Evolutionary conservation across 1,140 invertebrate species (phyloP).

Genomic region (Zophobas atratus): DNA sequence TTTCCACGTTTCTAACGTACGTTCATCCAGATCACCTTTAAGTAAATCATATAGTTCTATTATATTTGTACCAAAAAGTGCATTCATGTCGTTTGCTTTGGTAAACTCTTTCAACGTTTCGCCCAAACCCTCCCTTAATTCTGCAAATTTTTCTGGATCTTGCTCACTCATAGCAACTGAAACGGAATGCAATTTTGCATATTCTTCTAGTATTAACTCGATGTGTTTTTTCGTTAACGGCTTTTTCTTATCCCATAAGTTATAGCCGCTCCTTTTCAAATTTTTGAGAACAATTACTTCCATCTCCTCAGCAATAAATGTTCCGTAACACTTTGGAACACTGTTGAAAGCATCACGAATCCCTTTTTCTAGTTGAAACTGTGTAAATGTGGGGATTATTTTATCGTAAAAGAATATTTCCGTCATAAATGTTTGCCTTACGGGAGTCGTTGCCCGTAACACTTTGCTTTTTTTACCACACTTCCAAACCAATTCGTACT

Average conservation of each 20-base stretch:
- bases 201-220: constrained; percentile 65
- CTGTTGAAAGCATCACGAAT: constrained; percentile 63
- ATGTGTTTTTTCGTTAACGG: constrained; percentile 66
- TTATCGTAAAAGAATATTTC: constrained; percentile 57
- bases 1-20: too few relatives aligned
- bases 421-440: neutral
- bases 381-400: constrained; percentile 59
- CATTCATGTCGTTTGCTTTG: too few relatives aligned
- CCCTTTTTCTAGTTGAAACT: constrained; percentile 61
- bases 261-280: constrained; percentile 65
- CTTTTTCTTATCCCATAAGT: constrained; percentile 66
- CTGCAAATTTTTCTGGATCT: neutral
- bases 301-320: constrained; percentile 59
- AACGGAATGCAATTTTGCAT: constrained; percentile 70
- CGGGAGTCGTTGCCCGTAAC: neutral
- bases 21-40: too few relatives aligned
- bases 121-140: neutral
- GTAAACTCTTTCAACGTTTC: neutral
- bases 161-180: constrained; percentile 53
- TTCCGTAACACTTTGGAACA: constrained; percentile 3
- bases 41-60: too few relatives aligned
- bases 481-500: constrained; percentile 1
- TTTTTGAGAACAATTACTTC: constrained; percentile 72
- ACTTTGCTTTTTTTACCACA: neutral
- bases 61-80: too few relatives aligned